Base-by-base conservation (phyloP, 1,140 invertebrate species). In the Drosophila sucinea region DNA sequence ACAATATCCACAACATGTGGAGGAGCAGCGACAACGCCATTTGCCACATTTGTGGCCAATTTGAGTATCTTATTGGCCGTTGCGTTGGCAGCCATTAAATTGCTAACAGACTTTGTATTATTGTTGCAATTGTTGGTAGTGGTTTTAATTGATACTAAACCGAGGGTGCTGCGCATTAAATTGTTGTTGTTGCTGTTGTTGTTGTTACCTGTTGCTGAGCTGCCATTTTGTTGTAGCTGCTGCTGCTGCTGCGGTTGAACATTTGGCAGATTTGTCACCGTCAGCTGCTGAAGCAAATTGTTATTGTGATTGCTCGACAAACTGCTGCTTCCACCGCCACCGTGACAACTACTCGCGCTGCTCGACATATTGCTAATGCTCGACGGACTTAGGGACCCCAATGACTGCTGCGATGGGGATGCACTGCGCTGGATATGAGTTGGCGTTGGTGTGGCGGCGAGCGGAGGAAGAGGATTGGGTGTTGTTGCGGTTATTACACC, bases 351-450 rank as follows among this genome's bases (percentile, higher is more conserved):
- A 44, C 90, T 91, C 60, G 86, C 86, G 44, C 86, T 89, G 72
- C 91, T 91, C 40, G 91, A 92, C 86, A 92, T 90, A 55, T 92
- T 92, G 73, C 91, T 92, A 47, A 86, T 85, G 79, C 91, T 92
- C 58, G 91, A 92, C 3, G 91, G 90, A 51, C 91, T 92, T 2
- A 91, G 67, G 41, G 77, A 93, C 87, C 73, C 93, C 76, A 73
- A 79, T 63, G 83, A 92, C 44, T 89, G 92, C 56, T 89, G 92
- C 56, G 72, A 92, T 10, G 91, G 91, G 27, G 91, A 92, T 32
- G 82, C 81, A 58, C 91, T 92, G 55, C 91, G 90, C 70, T 90
- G 85, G 54, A 91, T 74, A 11, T n/a, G 67, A 60, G 56, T 56
- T 40, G 25, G 51, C 40, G 47, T 57, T 35, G 29, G 41, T 61